Evolutionary conservation across 2,113 vertebrate species (phyloP), one percentile per base, ranked within the genome.

Genomic region (Triplophysa siluroides): DNA sequence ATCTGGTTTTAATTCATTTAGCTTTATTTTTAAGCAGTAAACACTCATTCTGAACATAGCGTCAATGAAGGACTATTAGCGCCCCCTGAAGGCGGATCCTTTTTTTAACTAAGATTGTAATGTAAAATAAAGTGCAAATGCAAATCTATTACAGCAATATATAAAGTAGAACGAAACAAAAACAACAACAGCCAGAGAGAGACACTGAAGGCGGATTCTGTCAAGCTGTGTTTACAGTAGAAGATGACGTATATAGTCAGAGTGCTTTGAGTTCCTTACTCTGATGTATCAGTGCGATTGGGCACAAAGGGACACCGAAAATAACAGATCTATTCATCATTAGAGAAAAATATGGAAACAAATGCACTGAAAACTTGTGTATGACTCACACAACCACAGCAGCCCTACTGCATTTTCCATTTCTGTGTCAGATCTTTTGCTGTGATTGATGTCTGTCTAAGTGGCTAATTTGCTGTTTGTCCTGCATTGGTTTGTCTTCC

Each of bases 131-230:
- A 29, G 29, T 4, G 4, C 3, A 29, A 29, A 29, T 29, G 29
- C 29, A 29, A 29, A 29, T 29, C 3, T 29, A 29, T 29, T 29
- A 29, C 29, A 29, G 18, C 19, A 43, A 52, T 23, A 29, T 29
- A 29, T 29, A 71, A 23, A 26, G 43, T 8, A 58, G 58, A 75
- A 74, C 78, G 65, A 78, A 83, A 73, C 73, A 81, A 81, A 33
- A 78, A 45, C 33, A 75, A 56, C 23, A 52, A 66, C 61, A 73
- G 16, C 50, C 29, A 67, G 67, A 4, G 29, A 29, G 29, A 29
- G 29, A 29, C 29, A 29, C 3, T 29, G 4, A 29, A 29, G 29
- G 29, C 29, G 29, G 29, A 4, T 29, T 29, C 29, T 4, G 4
- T 29, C 29, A 29, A 29, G 3, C 29, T 4, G 29, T 4, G 29